These are phyloP conservation scores for Menidia beryllina DNA, from an alignment of 2,113 vertebrate genomes.

Conservation along the genomic window DNA sequence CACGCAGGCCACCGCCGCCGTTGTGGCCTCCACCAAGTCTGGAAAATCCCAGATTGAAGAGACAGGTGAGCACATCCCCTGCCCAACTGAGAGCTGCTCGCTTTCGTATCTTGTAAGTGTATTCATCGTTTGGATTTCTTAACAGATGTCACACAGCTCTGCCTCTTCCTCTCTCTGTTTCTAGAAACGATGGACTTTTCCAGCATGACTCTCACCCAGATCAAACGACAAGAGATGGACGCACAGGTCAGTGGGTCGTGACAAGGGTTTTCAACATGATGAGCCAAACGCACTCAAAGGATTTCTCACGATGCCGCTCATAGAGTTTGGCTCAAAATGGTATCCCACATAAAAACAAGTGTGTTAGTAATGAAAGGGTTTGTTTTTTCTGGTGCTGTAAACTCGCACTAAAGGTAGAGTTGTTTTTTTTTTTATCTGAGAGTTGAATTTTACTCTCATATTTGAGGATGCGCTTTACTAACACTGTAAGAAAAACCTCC, in stretches of 20 bases:
- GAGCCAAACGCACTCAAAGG: neutral
- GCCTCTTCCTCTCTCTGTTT: neutral
- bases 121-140: neutral
- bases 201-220: conserved; percentile 95
- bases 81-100: too few species aligned
- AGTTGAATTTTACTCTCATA: conserved; percentile 14
- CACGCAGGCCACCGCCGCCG: conserved; percentile 89
- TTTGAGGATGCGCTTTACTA: conserved; percentile 13
- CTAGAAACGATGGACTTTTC: conserved; percentile 97
- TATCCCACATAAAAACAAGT: too few species aligned
- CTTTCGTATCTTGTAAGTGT: too few species aligned
- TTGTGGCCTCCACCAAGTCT: conserved; percentile 95
- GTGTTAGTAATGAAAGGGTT: too few species aligned
- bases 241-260: conserved; percentile 88
- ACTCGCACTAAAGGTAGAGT: neutral
- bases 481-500: conserved; percentile 44
- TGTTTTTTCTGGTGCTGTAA: neutral
- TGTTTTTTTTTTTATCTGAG: neutral
- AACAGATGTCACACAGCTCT: too few species aligned
- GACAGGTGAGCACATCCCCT: conserved; percentile 79
- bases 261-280: neutral
- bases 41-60: conserved; percentile 95
- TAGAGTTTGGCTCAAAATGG: neutral
- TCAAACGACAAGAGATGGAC: conserved; percentile 98
- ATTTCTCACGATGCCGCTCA: conserved; percentile 1